Evolutionary conservation across 2,797 vertebrate species (phyloP).

Genomic region (Manis pentadactyla): DNA sequence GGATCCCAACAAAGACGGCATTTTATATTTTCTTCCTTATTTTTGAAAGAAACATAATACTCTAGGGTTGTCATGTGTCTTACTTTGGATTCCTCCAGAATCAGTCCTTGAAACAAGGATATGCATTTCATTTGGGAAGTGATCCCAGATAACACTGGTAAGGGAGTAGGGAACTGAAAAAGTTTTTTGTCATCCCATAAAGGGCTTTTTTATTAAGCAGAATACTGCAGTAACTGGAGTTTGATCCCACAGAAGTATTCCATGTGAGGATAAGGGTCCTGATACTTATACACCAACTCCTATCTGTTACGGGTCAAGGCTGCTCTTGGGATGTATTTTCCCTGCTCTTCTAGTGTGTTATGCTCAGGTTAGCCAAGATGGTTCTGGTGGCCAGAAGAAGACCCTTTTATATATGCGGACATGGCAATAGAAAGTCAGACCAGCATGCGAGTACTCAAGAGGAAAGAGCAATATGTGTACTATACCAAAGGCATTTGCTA

Average conservation of each 20-base stretch:
- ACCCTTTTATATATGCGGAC: neutral
- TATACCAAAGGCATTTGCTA: accelerated
- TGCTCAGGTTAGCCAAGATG: neutral
- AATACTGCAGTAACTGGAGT: neutral
- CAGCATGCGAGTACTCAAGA: too few relatives aligned
- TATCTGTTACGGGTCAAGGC: neutral
- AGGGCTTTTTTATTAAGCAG: neutral
- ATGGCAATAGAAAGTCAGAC: neutral
- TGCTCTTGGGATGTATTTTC: neutral
- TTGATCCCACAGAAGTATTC: neutral
- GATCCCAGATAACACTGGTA: neutral
- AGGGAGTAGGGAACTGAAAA: neutral
- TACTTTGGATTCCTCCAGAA: neutral
- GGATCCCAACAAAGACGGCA: neutral
- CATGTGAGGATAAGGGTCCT: neutral
- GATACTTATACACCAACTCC: neutral
- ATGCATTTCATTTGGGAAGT: neutral
- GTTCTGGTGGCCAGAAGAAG: neutral
- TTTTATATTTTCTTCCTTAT: neutral
- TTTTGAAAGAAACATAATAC: neutral
- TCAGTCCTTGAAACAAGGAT: neutral
- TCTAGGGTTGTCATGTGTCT: neutral
- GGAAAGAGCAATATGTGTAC: too few relatives aligned
- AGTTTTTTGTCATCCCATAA: neutral
- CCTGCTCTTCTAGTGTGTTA: neutral